Percentiles rank a stretch among this genome's conserved stretches.
Conservation (phyloP, 2,113 vertebrate species). For the Solenodon paradoxus region DNA sequence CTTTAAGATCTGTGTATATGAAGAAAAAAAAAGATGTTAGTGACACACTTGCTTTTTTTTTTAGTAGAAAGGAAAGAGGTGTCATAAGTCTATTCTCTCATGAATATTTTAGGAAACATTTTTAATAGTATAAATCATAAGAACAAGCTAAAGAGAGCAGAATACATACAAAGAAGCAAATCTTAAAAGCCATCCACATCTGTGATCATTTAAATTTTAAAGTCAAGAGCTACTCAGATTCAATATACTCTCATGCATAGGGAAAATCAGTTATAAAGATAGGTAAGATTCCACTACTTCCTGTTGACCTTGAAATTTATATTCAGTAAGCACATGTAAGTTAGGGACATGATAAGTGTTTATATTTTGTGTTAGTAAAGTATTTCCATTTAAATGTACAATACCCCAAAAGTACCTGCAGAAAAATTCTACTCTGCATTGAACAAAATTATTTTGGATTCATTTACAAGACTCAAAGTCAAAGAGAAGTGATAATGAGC, state of each 20-base stretch:
- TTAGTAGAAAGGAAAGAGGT: not conserved
- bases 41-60: not conserved
- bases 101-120: conserved; percentile 32
- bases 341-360: not conserved
- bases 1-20: not conserved
- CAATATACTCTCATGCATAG: not conserved
- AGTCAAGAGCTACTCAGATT: not conserved
- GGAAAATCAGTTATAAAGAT: not conserved
- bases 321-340: not conserved
- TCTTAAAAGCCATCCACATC: not conserved
- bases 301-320: conserved; percentile 45
- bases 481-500: not conserved
- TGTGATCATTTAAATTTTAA: conserved; percentile 45
- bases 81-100: not conserved
- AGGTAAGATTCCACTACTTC: not conserved
- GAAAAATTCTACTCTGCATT: not conserved
- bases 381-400: not conserved
- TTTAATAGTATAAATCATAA: conserved; percentile 7
- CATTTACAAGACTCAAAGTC: not conserved
- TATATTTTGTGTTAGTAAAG: not conserved
- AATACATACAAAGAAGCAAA: conserved; percentile 30
- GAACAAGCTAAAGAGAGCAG: not conserved
- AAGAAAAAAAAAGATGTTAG: not conserved
- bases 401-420: not conserved
- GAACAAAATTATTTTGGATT: not conserved